A percentile compares a stretch with the other conserved stretches of the same genome.
Conservation (phyloP, 2,888 invertebrate species). For the Alloscopus bannaensis region DNA sequence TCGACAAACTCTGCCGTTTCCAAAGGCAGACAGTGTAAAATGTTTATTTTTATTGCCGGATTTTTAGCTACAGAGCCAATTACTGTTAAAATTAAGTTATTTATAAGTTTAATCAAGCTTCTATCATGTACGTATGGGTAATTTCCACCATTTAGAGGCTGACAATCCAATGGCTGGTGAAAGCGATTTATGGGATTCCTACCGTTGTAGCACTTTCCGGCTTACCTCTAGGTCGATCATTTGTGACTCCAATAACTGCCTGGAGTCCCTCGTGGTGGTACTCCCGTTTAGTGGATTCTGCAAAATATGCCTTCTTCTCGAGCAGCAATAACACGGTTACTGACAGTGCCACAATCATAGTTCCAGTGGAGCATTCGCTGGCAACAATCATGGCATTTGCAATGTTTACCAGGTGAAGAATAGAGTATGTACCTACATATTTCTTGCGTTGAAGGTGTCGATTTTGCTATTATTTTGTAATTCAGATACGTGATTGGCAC, state of each 20-base stretch:
- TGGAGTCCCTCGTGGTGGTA: conserved; percentile 23
- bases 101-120: too few species aligned
- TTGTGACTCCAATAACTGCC: not conserved
- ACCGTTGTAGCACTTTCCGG: not conserved
- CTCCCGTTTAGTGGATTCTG: not conserved
- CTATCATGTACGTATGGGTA: not conserved
- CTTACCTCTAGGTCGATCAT: not conserved
- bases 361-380: not conserved
- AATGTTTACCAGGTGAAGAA: not conserved
- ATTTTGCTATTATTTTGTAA: conserved; percentile 3
- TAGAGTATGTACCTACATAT: not conserved
- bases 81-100: not conserved
- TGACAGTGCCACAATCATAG: not conserved
- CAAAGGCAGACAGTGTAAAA: not conserved
- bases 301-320: conserved; percentile 13
- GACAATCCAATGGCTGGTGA: not conserved
- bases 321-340: too few species aligned
- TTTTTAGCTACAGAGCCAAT: not conserved
- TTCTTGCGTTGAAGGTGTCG: not conserved
- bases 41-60: not conserved
- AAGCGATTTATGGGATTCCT: not conserved
- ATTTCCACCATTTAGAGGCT: not conserved
- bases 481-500: not conserved
- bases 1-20: not conserved
- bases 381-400: not conserved